phyloP scores from a whole-genome alignment of 2,113 vertebrate genomes.

The Lontra canadensis region DNA sequence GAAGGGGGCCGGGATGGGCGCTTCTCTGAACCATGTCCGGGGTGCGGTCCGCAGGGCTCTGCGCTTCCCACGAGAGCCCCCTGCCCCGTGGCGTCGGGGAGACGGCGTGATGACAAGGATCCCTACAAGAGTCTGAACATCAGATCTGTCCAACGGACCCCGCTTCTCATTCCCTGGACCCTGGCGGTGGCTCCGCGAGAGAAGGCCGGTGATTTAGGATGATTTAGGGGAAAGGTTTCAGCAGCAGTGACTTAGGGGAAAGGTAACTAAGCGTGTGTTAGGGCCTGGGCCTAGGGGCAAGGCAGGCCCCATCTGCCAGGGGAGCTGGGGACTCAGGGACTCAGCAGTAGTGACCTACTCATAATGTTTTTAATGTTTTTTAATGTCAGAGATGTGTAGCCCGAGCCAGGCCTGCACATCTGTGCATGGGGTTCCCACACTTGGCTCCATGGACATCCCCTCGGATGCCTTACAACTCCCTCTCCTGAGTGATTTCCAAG shows the following conservation, averaged over 20 bases:
- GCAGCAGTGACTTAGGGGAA: neutral
- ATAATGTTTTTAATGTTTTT: neutral
- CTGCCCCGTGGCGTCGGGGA: too few relatives aligned
- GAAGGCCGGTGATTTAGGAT: too few relatives aligned
- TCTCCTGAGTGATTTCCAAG: too few relatives aligned
- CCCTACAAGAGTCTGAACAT: too few relatives aligned
- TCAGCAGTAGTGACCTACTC: neutral
- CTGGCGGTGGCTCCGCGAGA: neutral
- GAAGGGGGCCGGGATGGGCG: neutral
- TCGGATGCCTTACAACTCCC: too few relatives aligned
- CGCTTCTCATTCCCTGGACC: too few relatives aligned
- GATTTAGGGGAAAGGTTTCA: neutral
- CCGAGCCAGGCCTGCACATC: neutral
- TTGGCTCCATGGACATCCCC: neutral
- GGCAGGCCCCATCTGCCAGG: neutral
- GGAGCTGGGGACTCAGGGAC: neutral
- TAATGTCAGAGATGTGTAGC: neutral
- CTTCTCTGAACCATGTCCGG: neutral
- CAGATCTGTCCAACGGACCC: too few relatives aligned
- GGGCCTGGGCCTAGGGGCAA: too few relatives aligned
- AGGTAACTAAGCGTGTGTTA: too few relatives aligned
- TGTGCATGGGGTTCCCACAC: neutral
- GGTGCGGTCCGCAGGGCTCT: neutral
- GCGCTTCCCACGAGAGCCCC: neutral
- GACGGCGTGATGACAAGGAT: fast-evolving